phyloP scores from a whole-genome alignment of 92 coral and sea anemone species.

The Ricordea florida region DNA sequence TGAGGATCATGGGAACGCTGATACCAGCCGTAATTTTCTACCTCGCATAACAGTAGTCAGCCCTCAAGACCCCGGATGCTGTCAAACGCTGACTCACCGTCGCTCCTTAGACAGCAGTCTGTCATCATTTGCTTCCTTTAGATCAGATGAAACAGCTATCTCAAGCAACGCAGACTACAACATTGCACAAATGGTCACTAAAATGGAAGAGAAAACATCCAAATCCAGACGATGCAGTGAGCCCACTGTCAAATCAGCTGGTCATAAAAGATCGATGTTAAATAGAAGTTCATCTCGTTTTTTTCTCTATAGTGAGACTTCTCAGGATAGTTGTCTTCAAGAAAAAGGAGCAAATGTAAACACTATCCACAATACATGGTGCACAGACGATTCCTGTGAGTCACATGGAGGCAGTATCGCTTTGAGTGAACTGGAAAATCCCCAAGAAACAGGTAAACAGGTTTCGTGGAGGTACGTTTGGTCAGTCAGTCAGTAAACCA shows the following conservation, averaged over 20 bases:
- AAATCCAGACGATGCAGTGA: neutral
- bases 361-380: too few relatives aligned
- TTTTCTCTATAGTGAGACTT: neutral
- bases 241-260: neutral
- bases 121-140: constrained; percentile 1
- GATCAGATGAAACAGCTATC: neutral
- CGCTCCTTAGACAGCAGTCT: constrained; percentile 17
- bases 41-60: neutral
- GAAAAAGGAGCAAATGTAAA: too few relatives aligned
- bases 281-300: constrained; percentile 11
- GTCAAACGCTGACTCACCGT: neutral
- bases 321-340: too few relatives aligned
- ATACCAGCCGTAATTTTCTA: neutral
- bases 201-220: neutral
- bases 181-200: neutral
- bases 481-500: neutral
- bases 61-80: neutral
- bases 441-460: neutral
- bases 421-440: neutral
- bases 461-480: neutral
- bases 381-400: too few relatives aligned
- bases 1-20: neutral
- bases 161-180: neutral
- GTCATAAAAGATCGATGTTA: neutral
- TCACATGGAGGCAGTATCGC: too few relatives aligned